Evolutionary conservation across 1,140 invertebrate species (phyloP).

Genomic region (Aculops lycopersici): DNA sequence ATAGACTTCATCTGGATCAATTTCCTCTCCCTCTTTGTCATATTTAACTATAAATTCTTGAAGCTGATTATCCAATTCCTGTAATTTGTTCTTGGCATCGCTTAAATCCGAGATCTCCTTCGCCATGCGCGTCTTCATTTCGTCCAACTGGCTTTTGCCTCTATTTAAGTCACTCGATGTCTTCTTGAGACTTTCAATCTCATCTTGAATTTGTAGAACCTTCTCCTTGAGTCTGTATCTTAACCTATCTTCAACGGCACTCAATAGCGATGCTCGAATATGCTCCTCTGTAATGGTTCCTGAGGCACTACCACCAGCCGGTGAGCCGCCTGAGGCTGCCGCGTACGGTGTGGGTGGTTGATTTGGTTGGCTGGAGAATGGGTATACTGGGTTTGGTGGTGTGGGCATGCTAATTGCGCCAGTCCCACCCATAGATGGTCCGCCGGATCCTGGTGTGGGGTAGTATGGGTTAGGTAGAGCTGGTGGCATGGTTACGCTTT

Average conservation of each 20-base stretch:
- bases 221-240: conserved; percentile 50
- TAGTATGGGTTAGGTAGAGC: conserved; percentile 26
- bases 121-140: conserved; percentile 41
- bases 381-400: conserved; percentile 17
- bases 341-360: conserved; percentile 7
- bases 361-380: conserved; percentile 7
- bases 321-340: conserved; percentile 4
- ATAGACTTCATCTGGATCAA: conserved; percentile 83
- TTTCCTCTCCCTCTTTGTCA: conserved; percentile 27
- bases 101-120: conserved; percentile 32
- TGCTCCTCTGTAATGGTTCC: conserved; percentile 78
- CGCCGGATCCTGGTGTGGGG: conserved; percentile 11
- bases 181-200: conserved; percentile 54
- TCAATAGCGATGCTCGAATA: conserved; percentile 61
- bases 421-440: conserved; percentile 8
- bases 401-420: conserved; percentile 10
- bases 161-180: conserved; percentile 46
- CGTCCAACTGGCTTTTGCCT: conserved; percentile 47
- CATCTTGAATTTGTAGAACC: conserved; percentile 47
- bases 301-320: conserved; percentile 5
- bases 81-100: conserved; percentile 32
- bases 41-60: conserved; percentile 42
- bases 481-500: conserved; percentile 10
- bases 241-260: conserved; percentile 77
- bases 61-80: conserved; percentile 54